Evolutionary conservation across 2,888 invertebrate species (phyloP).

Genomic region (Pecten maximus): DNA sequence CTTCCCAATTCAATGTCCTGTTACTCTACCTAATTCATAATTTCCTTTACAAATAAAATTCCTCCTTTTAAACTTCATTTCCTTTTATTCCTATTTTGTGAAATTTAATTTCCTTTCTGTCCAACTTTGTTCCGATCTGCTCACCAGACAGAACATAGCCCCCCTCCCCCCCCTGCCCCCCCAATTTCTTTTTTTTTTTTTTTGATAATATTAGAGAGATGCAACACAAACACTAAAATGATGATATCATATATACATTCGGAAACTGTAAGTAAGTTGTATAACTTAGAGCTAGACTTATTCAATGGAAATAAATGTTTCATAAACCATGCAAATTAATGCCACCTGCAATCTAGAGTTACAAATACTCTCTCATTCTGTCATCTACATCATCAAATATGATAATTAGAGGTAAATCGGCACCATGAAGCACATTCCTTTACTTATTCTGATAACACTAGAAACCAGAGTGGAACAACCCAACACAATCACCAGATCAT

Average conservation of each 20-base stretch:
- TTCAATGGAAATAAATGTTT: not conserved
- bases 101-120: not conserved
- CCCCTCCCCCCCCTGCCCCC: too few relatives aligned
- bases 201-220: too few relatives aligned
- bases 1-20: slow-evolving; percentile 51
- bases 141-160: too few relatives aligned
- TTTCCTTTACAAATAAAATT: not conserved
- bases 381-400: not conserved
- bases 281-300: too few relatives aligned
- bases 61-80: not conserved
- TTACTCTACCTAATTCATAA: slow-evolving; percentile 42
- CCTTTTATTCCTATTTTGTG: not conserved
- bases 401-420: not conserved
- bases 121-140: not conserved
- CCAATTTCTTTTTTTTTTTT: too few relatives aligned
- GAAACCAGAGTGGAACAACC: not conserved
- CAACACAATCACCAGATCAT: not conserved
- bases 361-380: not conserved
- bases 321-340: not conserved
- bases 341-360: not conserved
- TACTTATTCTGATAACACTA: not conserved
- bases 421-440: not conserved
- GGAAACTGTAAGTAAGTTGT: too few relatives aligned
- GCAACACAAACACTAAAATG: too few relatives aligned
- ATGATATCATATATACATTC: too few relatives aligned